Evolutionary conservation across 2,113 vertebrate genomes (phyloP), one percentile per base, ranked within the genome.

Genomic region (Acinonyx jubatus): DNA sequence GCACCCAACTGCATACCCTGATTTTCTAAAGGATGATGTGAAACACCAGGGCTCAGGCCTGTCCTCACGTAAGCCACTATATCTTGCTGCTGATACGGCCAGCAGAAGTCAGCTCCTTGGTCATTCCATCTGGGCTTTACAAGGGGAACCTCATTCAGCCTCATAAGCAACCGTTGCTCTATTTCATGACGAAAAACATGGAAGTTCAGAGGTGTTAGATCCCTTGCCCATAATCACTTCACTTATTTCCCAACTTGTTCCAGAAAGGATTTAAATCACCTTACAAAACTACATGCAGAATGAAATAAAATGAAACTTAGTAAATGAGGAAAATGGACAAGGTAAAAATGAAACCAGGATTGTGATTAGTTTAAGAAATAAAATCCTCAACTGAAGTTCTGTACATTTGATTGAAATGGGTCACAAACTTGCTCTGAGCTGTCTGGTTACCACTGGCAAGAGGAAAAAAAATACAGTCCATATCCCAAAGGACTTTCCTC

Each of bases 181-280:
- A 14, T 23, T 82, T 36, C 38, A 38, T 16, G 81, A 27, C 9
- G 36, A 71, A 94, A 84, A 92, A 55, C 79, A 68, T 9, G 16
- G 18, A 89, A n/a, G 63, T 76, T 90, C 21, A 5, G 48, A 89
- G 36, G 29, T 9, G 23, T 48, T 48, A 65, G 41, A 83, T 69
- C 29, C 9, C 33, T 96, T 55, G n/a, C 25, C 69, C 25, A 4
- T 50, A 79, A n/a, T 48, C 48, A 63, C 82, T 50, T 45, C 88
- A 69, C 52, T 96, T 63, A 86, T 23, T 89, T 74, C 36, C 63
- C 57, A 85, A 91, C 76, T 94, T n/a, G 8, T 89, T 71, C n/a
- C 92, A 95, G 68, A 68, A 95, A 92, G 52, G 29, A 91, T 63
- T 93, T 91, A 68, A 66, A 68, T 69, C 25, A 74, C 18, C 68